Evolutionary conservation across 2,113 vertebrate genomes (phyloP).

Genomic region (Sorex fumeus): DNA sequence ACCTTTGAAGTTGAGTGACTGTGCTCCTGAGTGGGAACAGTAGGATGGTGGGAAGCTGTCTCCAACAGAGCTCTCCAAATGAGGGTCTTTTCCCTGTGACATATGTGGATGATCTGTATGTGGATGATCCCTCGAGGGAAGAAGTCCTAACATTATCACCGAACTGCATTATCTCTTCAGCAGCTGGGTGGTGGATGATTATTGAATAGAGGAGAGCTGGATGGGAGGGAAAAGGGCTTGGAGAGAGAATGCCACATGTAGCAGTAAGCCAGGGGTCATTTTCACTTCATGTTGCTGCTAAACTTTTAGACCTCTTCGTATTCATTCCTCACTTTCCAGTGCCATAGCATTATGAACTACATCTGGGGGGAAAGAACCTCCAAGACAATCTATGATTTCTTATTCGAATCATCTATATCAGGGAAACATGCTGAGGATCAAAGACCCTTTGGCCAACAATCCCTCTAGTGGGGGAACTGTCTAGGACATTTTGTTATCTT

Average conservation of each 20-base stretch:
- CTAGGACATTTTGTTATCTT: slow-evolving; percentile 12
- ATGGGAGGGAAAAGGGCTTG: not conserved
- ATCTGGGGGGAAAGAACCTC: not conserved
- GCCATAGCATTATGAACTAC: not conserved
- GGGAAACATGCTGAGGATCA: not conserved
- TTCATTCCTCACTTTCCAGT: not conserved
- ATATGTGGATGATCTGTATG: too few species aligned
- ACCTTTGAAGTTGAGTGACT: too few species aligned
- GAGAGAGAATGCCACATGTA: not conserved
- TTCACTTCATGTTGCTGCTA: not conserved
- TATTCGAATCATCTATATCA: not conserved
- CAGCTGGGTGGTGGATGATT: fast-evolving
- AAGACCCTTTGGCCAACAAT: not conserved
- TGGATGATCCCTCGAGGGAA: not conserved
- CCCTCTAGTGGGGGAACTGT: not conserved
- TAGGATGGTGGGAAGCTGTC: not conserved
- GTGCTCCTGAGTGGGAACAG: too few species aligned
- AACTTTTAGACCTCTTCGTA: not conserved
- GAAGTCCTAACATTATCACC: not conserved
- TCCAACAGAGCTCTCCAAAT: not conserved
- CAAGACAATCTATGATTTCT: not conserved
- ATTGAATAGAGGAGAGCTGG: not conserved
- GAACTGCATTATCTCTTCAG: not conserved
- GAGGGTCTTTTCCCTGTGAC: not conserved
- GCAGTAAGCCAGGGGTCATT: not conserved